Evolutionary conservation across 2,113 vertebrate species (phyloP).

Genomic region (Ciconia boyciana): DNA sequence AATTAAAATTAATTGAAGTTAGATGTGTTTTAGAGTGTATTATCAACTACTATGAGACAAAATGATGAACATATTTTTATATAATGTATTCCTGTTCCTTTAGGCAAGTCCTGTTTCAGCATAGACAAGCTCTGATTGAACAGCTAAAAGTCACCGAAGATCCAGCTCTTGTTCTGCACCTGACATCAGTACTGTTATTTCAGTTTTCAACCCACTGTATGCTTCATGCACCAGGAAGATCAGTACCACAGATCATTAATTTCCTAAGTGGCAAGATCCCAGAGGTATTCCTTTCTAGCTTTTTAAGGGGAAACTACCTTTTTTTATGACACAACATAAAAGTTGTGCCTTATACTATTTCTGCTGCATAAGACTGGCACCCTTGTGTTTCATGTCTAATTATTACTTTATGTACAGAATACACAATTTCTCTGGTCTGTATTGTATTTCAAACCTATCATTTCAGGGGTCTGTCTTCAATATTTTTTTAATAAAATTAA

Average conservation of each 20-base stretch:
- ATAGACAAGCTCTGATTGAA: constrained; percentile 88
- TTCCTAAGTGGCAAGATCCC: constrained; percentile 83
- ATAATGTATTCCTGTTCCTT: neutral
- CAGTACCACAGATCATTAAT: constrained; percentile 90
- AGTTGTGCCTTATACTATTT: neutral
- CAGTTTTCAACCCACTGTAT: constrained; percentile 88
- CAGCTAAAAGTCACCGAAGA: constrained; percentile 91
- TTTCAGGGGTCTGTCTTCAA: neutral
- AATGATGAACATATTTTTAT: neutral
- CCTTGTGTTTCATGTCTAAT: neutral
- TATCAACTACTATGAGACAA: neutral
- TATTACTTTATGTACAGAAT: neutral
- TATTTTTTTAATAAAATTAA: neutral
- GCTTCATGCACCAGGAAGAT: constrained; percentile 94
- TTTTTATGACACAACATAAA: neutral
- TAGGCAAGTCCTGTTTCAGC: constrained; percentile 90
- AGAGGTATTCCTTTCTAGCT: constrained; percentile 70
- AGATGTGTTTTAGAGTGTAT: neutral
- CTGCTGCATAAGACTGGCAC: neutral
- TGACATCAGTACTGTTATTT: constrained; percentile 90
- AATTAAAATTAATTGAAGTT: neutral
- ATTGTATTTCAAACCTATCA: neutral
- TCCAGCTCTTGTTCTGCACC: constrained; percentile 90
- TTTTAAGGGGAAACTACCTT: neutral
- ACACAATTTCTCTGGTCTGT: neutral